phyloP scores from a whole-genome alignment of 2,797 vertebrate genomes.

The Alcedo atthis region DNA sequence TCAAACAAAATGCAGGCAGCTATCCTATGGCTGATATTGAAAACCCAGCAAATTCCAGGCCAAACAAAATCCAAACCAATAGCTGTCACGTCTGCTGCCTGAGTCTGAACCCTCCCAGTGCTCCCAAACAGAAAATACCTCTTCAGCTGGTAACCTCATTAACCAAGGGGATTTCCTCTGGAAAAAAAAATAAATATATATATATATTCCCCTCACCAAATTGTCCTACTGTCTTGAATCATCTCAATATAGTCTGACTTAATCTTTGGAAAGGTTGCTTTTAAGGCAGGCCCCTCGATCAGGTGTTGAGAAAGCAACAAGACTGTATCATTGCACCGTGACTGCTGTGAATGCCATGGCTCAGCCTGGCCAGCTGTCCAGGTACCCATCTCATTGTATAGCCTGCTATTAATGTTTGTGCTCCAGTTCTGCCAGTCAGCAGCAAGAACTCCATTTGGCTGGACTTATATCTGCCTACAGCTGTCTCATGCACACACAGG shows the following conservation, averaged over 20 bases:
- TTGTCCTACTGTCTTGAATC: not conserved
- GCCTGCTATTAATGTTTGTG: not conserved
- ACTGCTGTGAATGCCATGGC: not conserved
- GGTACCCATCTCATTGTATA: not conserved
- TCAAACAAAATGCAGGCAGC: not conserved
- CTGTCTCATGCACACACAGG: accelerated
- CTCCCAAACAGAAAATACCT: not conserved
- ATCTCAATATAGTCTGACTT: not conserved
- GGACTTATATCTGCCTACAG: not conserved
- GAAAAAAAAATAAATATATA: not conserved
- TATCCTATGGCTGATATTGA: not conserved
- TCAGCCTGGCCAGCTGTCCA: accelerated
- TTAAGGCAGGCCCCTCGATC: not conserved
- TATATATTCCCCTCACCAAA: not conserved
- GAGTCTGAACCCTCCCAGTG: not conserved
- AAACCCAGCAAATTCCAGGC: not conserved
- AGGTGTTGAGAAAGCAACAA: not conserved
- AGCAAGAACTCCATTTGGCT: not conserved
- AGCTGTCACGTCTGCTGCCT: not conserved
- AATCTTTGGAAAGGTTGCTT: not conserved
- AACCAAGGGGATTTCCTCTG: not conserved
- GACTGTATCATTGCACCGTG: not conserved
- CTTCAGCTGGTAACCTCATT: not conserved
- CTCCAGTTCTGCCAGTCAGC: not conserved
- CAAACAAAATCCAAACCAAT: not conserved